Base-by-base conservation (phyloP, 2,888 invertebrate species). In the Napeogenes sylphis region DNA sequence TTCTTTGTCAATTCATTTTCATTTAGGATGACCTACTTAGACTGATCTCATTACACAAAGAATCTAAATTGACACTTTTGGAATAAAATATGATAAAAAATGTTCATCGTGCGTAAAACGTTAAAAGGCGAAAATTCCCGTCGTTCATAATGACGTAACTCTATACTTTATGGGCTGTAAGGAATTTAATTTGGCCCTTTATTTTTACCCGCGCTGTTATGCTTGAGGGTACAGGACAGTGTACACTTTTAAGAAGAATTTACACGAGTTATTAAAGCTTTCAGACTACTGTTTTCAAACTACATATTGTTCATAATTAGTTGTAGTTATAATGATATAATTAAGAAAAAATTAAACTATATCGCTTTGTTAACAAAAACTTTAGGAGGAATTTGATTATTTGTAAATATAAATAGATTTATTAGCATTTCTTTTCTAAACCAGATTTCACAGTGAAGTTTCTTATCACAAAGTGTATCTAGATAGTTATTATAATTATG, bases 161-260 rank as follows among this genome's bases (percentile, higher is more conserved):
- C 84, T 81, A 89, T 85, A 89, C 82, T 85, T 85, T 88, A 87
- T 82, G 82, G 81, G 77, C 76, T 74, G 76, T 72, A 71, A 74
- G 82, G 87, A 87, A 88, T 89, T 88, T 88, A 82, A 87, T 87
- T 88, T 76, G 79, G 77, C 74, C 82, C 80, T 84, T 84, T 85
- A 78, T 71, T 78, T 78, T 75, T 70, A 76, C 63, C 59, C 46
- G 58, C 61, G 62, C 59, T 65, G 59, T 63, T 64, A 60, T 35
- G 57, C 56, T 51, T 51, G 51, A 42, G 62, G 58, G 45, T 55
- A 46, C 35, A 30, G 65, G 57, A 59, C 59, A 65, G 55, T 61
- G 61, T 56, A 53, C 55, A 61, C 62, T 63, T 67, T 64, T 54
- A 55, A 58, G 56, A 54, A 51, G 58, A 62, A 56, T 51, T 51